phyloP scores from a whole-genome alignment of 1,140 invertebrate species.

The Drosophila burlai region DNA sequence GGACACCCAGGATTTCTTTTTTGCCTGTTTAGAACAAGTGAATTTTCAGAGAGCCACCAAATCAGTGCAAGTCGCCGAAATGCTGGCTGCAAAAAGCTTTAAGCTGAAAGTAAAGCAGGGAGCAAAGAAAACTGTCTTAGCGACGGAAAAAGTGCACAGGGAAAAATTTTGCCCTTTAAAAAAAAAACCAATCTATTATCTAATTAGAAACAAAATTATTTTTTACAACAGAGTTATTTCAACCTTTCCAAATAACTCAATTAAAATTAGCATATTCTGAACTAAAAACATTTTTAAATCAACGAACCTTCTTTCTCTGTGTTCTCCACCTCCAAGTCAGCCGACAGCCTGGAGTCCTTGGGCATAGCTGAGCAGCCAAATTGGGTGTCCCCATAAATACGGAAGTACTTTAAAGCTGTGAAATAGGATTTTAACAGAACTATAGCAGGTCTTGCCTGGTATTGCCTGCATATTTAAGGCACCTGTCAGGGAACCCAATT shows the following conservation, averaged over 20 bases:
- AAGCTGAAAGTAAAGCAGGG: constrained; percentile 41
- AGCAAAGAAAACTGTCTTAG: constrained; percentile 5
- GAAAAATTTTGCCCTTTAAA: neutral
- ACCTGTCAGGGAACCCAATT: constrained; percentile 2
- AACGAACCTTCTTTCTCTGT: too few species aligned
- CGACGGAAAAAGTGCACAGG: neutral
- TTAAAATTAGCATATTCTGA: neutral
- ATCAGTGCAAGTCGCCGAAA: constrained; percentile 55
- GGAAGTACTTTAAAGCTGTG: constrained; percentile 5
- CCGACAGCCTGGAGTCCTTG: constrained; percentile 10
- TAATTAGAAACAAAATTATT: too few species aligned
- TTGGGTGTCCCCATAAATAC: constrained; percentile 31
- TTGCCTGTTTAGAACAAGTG: constrained; percentile 15
- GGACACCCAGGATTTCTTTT: neutral
- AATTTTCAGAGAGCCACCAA: constrained; percentile 31
- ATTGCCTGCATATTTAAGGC: constrained; percentile 11
- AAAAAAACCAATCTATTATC: neutral
- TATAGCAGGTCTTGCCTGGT: neutral
- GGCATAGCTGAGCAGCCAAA: constrained; percentile 32
- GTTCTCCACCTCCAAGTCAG: neutral
- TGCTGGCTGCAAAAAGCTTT: constrained; percentile 50
- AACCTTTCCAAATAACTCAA: neutral
- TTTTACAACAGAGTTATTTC: too few species aligned
- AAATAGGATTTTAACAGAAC: constrained; percentile 7
- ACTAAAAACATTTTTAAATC: neutral